Base-by-base conservation (phyloP, 2,113 vertebrate genomes). In the Tretioscincus oriximinensis region DNA sequence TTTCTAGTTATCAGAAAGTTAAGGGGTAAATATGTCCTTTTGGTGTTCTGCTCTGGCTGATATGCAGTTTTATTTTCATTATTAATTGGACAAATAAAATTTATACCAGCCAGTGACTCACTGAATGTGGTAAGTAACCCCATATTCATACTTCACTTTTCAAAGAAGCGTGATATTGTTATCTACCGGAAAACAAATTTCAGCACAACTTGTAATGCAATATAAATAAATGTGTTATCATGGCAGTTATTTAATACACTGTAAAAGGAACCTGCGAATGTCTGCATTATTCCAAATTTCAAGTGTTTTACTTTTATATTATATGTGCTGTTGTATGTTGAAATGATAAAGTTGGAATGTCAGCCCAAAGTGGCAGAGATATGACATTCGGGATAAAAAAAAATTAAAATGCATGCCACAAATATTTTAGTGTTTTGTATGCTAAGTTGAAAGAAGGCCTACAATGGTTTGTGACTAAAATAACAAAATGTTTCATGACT, bases 21-120 rank as follows among this genome's bases (percentile, higher is more conserved):
- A 84, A 93, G 91, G 92, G 94, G 89, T 89, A 92, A 96, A 96
- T 96, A 94, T 49, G 86, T 96, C 95, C 95, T 96, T 91, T 81
- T 95, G 95, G 95, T 95, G 94, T 93, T 85, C 91, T 93, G 79
- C 69, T 80, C 92, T 95, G 93, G 89, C 93, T 95, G 95, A 85
- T 91, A 93, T 82, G 90, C 75, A 90, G 93, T 12, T 93, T 95
- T 95, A 76, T 92, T 94, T 90, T 84, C n/a, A 41, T 0, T 76
- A 21, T 81, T 88, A 9, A 77, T 89, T 67, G 85, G 76, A 41
- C 77, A 92, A 91, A 90, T 95, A 94, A 94, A 86, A 93, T 94
- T 86, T 93, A 81, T 95, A 91, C 89, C 95, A 95, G 94, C 90
- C 89, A 93, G 90, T 66, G 49, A 80, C 81, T 87, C 66, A 80